Percentiles rank a stretch among this genome's conserved stretches.
Conservation (phyloP, 1,140 invertebrate species). For the Bombus balteatus region DNA sequence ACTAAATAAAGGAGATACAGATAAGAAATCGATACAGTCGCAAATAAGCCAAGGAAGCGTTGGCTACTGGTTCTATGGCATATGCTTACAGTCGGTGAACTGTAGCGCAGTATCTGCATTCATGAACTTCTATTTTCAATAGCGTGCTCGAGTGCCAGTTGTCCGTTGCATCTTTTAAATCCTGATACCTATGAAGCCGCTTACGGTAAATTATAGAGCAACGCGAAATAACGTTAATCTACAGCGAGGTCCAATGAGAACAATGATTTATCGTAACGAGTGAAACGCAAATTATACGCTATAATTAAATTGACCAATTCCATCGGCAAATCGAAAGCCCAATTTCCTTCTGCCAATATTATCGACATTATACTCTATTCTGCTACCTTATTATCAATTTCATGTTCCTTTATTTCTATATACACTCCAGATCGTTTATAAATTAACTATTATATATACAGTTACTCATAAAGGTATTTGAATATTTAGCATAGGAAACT, state of each 20-base stretch:
- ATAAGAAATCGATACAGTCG: background rate
- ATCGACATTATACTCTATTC: background rate
- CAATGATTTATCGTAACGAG: background rate
- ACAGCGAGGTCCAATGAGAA: background rate
- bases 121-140: conserved; percentile 38
- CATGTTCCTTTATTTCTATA: too few relatives aligned
- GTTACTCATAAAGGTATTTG: background rate
- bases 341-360: background rate
- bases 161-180: conserved; percentile 29
- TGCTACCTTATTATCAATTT: background rate
- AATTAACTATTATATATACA: background rate
- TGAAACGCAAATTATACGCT: background rate
- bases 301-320: conserved; percentile 1
- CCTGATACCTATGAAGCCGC: conserved; percentile 2
- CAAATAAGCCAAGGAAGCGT: conserved; percentile 1
- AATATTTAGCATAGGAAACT: background rate
- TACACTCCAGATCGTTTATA: conserved; percentile 21
- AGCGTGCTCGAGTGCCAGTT: conserved; percentile 10
- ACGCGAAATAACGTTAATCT: background rate
- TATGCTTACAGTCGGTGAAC: conserved; percentile 5
- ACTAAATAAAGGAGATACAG: background rate
- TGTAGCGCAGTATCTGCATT: conserved; percentile 24
- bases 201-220: conserved; percentile 3
- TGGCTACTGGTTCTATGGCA: conserved; percentile 16
- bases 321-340: background rate